Evolutionary conservation across 2,797 vertebrate genomes (phyloP).

Genomic region (Gorsachius magnificus): DNA sequence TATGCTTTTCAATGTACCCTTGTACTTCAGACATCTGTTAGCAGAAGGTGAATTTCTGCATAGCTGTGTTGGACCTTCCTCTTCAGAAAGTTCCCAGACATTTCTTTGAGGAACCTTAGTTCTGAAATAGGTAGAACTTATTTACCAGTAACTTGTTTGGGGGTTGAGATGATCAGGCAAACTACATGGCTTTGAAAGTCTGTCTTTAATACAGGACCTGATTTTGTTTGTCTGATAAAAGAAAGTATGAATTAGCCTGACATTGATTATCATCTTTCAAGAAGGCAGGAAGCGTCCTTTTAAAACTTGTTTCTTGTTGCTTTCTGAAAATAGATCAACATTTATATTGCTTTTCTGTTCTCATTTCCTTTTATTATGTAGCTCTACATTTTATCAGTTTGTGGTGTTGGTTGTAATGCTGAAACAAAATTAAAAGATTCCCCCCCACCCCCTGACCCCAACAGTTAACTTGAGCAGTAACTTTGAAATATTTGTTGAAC

Average conservation of each 20-base stretch:
- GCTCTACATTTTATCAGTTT: neutral
- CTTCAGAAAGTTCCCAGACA: neutral
- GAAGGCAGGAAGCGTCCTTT: neutral
- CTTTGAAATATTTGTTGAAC: neutral
- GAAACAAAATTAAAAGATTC: neutral
- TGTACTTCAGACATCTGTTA: neutral
- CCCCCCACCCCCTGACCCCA: neutral
- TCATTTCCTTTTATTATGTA: neutral
- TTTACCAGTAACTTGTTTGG: neutral
- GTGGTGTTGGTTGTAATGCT: neutral
- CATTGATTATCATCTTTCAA: neutral
- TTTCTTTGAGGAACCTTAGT: neutral
- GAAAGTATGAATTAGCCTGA: neutral
- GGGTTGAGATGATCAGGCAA: neutral
- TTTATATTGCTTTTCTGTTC: neutral
- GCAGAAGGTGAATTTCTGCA: neutral
- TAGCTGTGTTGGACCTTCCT: neutral
- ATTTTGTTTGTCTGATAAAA: neutral
- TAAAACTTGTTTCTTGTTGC: neutral
- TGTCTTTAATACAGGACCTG: neutral
- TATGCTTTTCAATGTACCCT: fast-evolving
- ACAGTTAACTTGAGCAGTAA: neutral
- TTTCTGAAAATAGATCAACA: neutral
- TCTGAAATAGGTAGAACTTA: neutral
- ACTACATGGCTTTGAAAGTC: neutral